A percentile compares a stretch with the other conserved stretches of the same genome.
Evolutionary conservation across 1,140 invertebrate species (phyloP).

Genomic region (Telenomus remus): DNA sequence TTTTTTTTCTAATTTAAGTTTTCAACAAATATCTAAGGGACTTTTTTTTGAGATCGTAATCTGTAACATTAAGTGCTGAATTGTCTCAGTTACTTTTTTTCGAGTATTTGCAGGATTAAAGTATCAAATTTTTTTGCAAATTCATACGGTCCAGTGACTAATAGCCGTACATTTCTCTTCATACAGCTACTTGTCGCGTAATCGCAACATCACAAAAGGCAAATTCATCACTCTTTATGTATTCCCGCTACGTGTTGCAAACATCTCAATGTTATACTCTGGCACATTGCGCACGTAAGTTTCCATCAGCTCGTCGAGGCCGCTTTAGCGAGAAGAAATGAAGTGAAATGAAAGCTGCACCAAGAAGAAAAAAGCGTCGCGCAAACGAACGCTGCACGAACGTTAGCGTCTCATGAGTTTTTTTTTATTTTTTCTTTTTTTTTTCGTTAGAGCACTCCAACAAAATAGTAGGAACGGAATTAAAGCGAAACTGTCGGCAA

Average conservation of each 20-base stretch:
- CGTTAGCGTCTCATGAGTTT: constrained; percentile 6
- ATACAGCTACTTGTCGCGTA: no score
- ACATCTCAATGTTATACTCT: constrained; percentile 49
- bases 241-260: constrained; percentile 48
- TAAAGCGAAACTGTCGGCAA: constrained; percentile 32
- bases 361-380: constrained; percentile 19
- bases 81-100: no score
- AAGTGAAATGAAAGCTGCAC: constrained; percentile 34
- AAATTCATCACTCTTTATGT: constrained; percentile 41
- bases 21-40: no score
- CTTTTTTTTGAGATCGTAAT: no score
- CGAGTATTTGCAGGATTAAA: no score
- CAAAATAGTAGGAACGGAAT: constrained; percentile 28
- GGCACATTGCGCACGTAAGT: constrained; percentile 44
- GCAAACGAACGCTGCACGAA: constrained; percentile 24
- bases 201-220: constrained; percentile 11
- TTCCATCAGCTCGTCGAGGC: constrained; percentile 46
- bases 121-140: no score
- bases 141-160: no score
- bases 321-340: constrained; percentile 27
- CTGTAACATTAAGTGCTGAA: no score
- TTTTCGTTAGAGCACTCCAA: constrained; percentile 20
- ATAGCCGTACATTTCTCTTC: no score
- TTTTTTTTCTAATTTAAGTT: no score
- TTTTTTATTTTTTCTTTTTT: constrained; percentile 3